Evolutionary conservation across 2,888 invertebrate genomes (phyloP).

Genomic region (Synanthedon formicaeformis): DNA sequence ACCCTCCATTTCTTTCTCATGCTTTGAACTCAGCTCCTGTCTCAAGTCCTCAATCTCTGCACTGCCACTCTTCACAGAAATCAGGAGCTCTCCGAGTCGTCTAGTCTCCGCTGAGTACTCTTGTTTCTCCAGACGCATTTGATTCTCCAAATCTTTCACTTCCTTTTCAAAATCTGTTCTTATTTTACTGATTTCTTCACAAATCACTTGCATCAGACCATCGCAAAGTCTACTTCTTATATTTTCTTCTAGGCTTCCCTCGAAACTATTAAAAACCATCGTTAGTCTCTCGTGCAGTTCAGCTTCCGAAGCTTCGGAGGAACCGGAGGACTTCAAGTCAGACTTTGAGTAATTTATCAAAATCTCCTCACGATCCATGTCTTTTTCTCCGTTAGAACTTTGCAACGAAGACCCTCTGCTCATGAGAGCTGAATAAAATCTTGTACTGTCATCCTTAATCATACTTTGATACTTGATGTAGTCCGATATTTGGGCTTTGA

Average conservation of each 20-base stretch:
- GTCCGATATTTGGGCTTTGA: slow-evolving; percentile 56
- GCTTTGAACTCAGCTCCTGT: slow-evolving; percentile 73
- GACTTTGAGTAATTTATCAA: slow-evolving; percentile 55
- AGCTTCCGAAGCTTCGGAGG: slow-evolving; percentile 46
- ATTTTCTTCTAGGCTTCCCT: slow-evolving; percentile 50
- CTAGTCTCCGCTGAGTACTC: slow-evolving; percentile 65
- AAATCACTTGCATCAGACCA: slow-evolving; percentile 66
- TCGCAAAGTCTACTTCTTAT: slow-evolving; percentile 59
- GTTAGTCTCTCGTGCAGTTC: slow-evolving; percentile 48
- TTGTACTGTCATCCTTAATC: slow-evolving; percentile 54
- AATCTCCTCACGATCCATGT: slow-evolving; percentile 63
- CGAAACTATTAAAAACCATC: slow-evolving; percentile 39
- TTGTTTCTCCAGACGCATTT: slow-evolving; percentile 70
- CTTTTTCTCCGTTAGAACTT: slow-evolving; percentile 57
- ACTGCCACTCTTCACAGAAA: slow-evolving; percentile 70
- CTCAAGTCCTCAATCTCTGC: slow-evolving; percentile 67
- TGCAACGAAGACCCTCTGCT: slow-evolving; percentile 47
- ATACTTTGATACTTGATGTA: slow-evolving; percentile 55
- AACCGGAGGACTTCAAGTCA: slow-evolving; percentile 42
- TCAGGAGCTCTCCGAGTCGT: slow-evolving; percentile 64
- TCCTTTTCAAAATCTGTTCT: slow-evolving; percentile 51
- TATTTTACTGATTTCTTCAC: slow-evolving; percentile 65
- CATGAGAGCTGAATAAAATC: slow-evolving; percentile 55
- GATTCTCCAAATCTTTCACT: slow-evolving; percentile 45
- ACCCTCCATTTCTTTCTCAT: slow-evolving; percentile 83